Evolutionary conservation across 2,888 invertebrate species (phyloP).

Genomic region (Acanthacorydalis orientalis): DNA sequence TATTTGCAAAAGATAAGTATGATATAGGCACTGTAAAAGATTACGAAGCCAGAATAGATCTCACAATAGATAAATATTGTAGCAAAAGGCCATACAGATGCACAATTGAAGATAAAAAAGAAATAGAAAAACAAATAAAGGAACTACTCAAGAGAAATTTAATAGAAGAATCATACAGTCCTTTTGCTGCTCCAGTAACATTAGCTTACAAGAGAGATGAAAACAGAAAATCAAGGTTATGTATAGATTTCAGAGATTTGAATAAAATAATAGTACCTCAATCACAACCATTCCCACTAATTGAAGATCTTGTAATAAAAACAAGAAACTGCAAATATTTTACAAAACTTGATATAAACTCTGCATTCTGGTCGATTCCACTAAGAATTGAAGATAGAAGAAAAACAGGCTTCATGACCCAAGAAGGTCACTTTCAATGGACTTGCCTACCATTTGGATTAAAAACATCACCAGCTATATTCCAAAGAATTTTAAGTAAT

Average conservation of each 20-base stretch:
- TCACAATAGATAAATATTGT: constrained; percentile 7
- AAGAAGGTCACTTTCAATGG: constrained; percentile 13
- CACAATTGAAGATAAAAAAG: constrained; percentile 3
- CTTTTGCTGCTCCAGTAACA: constrained; percentile 7
- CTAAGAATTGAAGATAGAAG: constrained; percentile 16
- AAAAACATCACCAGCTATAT: constrained; percentile 11
- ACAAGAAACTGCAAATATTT: constrained; percentile 18
- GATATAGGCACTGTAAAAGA: constrained; percentile 8
- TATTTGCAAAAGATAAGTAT: constrained; percentile 11
- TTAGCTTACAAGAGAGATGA: constrained; percentile 12
- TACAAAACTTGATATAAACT: constrained; percentile 18
- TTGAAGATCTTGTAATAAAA: constrained; percentile 16
- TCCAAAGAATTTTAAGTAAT: constrained; percentile 10
- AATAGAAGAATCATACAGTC: constrained; percentile 8
- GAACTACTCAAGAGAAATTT: constrained; percentile 5
- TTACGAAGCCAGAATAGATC: constrained; percentile 10
- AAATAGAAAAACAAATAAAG: constrained; percentile 6
- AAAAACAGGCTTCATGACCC: constrained; percentile 15
- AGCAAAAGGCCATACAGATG: constrained; percentile 7
- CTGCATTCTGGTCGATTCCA: constrained; percentile 22
- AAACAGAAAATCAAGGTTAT: constrained; percentile 15
- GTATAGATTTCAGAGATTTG: constrained; percentile 16
- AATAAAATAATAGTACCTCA: constrained; percentile 17
- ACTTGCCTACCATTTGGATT: constrained; percentile 11
- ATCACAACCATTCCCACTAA: constrained; percentile 18